Evolutionary conservation across 1,140 invertebrate genomes (phyloP).

Genomic region (Bombus pascuorum): DNA sequence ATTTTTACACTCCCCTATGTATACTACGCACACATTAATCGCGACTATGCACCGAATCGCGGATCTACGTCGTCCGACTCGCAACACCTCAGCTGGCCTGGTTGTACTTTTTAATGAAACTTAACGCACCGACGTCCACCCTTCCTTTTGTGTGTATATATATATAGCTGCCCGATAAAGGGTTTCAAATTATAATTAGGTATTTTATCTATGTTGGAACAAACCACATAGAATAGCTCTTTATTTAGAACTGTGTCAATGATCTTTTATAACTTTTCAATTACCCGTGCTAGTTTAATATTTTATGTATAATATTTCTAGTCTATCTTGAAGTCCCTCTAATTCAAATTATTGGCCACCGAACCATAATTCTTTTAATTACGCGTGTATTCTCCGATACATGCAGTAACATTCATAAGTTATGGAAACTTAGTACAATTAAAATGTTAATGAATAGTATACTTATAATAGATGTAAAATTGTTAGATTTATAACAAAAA

Average conservation of each 20-base stretch:
- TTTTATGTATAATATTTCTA: no score
- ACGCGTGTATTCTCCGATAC: no score
- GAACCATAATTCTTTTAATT: no score
- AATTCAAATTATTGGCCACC: no score
- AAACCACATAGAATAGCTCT: not conserved
- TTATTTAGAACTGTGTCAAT: not conserved
- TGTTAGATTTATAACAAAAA: no score
- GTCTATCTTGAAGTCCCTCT: no score
- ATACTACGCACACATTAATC: constrained; percentile 15
- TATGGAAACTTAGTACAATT: no score
- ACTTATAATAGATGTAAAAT: no score
- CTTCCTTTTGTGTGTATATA: not conserved
- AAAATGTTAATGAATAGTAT: no score
- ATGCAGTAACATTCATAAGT: no score
- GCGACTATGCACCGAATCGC: constrained; percentile 15
- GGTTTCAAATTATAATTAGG: no score
- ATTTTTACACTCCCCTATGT: constrained; percentile 19
- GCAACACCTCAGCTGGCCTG: not conserved
- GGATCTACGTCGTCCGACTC: not conserved
- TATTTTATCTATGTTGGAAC: not conserved
- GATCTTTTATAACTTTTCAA: not conserved
- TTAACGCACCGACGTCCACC: not conserved
- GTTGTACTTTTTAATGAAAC: not conserved
- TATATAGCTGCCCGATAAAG: not conserved
- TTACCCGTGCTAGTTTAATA: no score